A percentile compares a stretch with the other conserved stretches of the same genome.
phyloP scores from a whole-genome alignment of 2,797 vertebrate species.

The Echeneis naucrates region DNA sequence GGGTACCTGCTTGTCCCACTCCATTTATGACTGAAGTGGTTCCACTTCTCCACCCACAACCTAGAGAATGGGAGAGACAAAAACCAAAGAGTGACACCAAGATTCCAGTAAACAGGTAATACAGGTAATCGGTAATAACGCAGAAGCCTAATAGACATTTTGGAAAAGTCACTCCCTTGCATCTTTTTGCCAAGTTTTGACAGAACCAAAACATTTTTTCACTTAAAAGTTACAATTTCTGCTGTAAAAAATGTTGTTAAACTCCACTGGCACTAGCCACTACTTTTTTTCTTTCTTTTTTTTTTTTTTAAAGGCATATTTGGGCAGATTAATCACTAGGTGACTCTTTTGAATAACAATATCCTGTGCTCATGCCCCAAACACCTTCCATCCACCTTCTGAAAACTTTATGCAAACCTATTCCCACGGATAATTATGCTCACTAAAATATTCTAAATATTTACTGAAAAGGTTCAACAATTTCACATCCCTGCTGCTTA shows the following conservation, averaged over 20 bases:
- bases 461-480: neutral
- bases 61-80: constrained; percentile 41
- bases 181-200: neutral
- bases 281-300: constrained; percentile 10
- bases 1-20: constrained; percentile 65
- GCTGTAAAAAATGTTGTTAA: constrained; percentile 2
- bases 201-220: neutral
- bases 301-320: constrained; percentile 14
- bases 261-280: neutral
- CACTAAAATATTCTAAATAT: neutral
- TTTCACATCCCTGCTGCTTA: neutral
- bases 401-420: neutral
- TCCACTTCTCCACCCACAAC: constrained; percentile 54
- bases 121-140: neutral
- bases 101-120: constrained; percentile 28
- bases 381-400: neutral
- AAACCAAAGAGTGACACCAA: constrained; percentile 28
- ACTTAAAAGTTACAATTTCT: neutral
- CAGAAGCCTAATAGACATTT: neutral
- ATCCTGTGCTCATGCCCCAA: neutral
- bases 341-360: neutral
- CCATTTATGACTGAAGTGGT: constrained; percentile 78
- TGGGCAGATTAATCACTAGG: neutral
- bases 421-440: neutral
- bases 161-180: neutral